These are phyloP conservation scores for Adela reaumurella DNA, from an alignment of 2,888 invertebrate species.

Conservation along the genomic window DNA sequence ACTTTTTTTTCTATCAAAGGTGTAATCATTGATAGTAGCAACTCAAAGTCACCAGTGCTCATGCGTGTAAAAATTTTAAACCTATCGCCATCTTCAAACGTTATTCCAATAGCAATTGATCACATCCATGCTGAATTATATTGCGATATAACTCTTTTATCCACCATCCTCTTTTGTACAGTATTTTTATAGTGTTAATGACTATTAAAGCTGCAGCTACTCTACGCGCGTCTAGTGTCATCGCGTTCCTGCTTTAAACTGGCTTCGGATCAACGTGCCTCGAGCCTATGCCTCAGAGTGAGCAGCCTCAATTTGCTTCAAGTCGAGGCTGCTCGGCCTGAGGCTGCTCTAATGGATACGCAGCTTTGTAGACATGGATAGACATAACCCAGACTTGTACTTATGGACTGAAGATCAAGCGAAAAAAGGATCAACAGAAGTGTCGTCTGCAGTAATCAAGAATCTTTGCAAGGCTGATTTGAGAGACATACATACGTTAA, in stretches of 20 bases:
- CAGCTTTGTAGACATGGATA: constrained; percentile 6
- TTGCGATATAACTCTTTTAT: background rate
- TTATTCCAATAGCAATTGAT: no score
- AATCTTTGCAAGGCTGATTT: constrained; percentile 5
- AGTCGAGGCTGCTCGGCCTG: no score
- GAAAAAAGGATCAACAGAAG: constrained; percentile 8
- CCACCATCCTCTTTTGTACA: constrained; percentile 1
- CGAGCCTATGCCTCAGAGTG: constrained; percentile 2
- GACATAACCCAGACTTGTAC: constrained; percentile 3
- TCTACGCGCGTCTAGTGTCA: constrained; percentile 1
- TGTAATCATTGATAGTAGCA: no score
- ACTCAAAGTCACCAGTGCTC: no score
- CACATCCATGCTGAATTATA: no score
- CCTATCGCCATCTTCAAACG: no score
- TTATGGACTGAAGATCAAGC: constrained; percentile 8
- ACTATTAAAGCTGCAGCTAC: no score
- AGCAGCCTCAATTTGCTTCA: constrained; percentile 1
- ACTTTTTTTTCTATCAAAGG: no score
- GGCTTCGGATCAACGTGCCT: constrained; percentile 2
- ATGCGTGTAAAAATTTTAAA: no score
- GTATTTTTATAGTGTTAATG: background rate
- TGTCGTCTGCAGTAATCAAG: constrained; percentile 6
- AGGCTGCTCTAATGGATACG: constrained; percentile 6
- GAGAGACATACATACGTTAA: constrained; percentile 6
- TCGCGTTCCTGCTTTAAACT: constrained; percentile 1